Conservation (phyloP, 2,113 vertebrate genomes). For the Psammodynastes pulverulentus region DNA sequence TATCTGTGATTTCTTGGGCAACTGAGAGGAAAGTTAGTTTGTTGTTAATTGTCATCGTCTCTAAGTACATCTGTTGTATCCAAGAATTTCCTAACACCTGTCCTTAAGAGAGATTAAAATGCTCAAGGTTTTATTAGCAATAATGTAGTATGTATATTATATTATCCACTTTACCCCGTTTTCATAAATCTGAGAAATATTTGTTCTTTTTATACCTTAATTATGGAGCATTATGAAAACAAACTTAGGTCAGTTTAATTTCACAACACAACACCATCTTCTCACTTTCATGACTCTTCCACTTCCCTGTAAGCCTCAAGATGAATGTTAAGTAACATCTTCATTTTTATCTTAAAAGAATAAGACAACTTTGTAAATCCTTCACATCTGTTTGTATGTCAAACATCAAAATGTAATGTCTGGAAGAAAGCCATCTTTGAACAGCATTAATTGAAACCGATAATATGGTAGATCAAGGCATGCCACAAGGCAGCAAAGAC, state of each 20-base stretch:
- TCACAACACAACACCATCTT: not conserved
- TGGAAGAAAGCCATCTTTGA: not conserved
- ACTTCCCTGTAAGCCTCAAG: slow-evolving; percentile 10
- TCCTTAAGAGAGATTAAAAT: not conserved
- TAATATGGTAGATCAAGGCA: not conserved
- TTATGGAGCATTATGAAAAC: not conserved
- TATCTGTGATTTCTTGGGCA: not conserved
- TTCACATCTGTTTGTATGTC: slow-evolving; percentile 11
- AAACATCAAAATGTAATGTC: not conserved
- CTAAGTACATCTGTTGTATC: not conserved
- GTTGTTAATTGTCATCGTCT: not conserved
- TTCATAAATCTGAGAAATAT: slow-evolving; percentile 3
- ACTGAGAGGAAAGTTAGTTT: not conserved
- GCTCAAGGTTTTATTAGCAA: not conserved
- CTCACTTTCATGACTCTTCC: not conserved
- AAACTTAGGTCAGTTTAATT: slow-evolving; percentile 30
- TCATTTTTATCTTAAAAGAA: slow-evolving; percentile 27
- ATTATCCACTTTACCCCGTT: not conserved
- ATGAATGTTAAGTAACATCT: slow-evolving; percentile 21
- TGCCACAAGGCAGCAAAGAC: not conserved
- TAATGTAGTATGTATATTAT: not conserved
- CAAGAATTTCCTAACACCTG: not conserved
- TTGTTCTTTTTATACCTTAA: not conserved
- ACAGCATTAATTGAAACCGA: slow-evolving; percentile 11
- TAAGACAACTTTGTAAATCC: slow-evolving; percentile 18